phyloP scores from a whole-genome alignment of 1,140 invertebrate genomes.

The Euura saliciscinereae region DNA sequence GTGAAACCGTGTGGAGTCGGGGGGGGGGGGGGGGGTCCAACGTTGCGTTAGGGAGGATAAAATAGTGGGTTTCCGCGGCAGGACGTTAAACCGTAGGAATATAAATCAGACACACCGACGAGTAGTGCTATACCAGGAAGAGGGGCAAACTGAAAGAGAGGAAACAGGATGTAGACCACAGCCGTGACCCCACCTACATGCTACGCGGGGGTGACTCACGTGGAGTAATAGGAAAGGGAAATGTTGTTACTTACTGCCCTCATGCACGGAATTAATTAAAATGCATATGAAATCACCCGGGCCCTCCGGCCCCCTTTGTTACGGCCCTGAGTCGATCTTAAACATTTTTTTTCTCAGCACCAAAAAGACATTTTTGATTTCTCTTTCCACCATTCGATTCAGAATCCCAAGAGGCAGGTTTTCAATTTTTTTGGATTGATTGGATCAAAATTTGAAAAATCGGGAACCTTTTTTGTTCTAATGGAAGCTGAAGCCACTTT shows the following conservation, averaged over 20 bases:
- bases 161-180: too few relatives aligned
- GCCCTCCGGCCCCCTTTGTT: not conserved
- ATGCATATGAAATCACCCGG: constrained; percentile 43
- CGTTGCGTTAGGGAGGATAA: not conserved
- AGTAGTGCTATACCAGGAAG: too few relatives aligned
- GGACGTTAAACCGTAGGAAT: not conserved
- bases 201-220: not conserved
- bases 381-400: too few relatives aligned
- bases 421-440: too few relatives aligned
- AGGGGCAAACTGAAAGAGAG: too few relatives aligned
- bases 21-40: not conserved
- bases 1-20: not conserved
- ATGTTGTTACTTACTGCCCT: constrained; percentile 38
- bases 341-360: too few relatives aligned
- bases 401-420: too few relatives aligned
- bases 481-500: constrained; percentile 38
- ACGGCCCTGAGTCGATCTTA: too few relatives aligned
- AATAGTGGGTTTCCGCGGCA: not conserved
- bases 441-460: too few relatives aligned
- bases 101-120: not conserved
- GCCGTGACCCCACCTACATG: too few relatives aligned
- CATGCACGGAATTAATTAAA: constrained; percentile 45
- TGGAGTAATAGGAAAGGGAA: not conserved
- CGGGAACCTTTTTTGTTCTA: constrained; percentile 19
- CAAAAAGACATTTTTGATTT: too few relatives aligned